phyloP scores from a whole-genome alignment of 2,113 vertebrate species.

The Forbesichthys papilliferus region DNA sequence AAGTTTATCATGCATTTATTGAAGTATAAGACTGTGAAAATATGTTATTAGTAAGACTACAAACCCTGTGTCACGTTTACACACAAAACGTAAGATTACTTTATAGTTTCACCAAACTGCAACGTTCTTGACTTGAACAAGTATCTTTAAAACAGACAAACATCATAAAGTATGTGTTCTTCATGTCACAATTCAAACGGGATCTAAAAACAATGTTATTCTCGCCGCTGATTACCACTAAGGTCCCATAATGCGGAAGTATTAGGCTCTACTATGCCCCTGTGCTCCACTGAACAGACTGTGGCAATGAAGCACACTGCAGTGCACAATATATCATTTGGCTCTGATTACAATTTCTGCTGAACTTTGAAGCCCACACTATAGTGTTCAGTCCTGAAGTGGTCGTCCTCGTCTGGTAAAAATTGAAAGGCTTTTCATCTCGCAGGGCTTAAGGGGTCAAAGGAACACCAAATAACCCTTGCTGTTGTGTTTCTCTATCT shows the following conservation, averaged over 20 bases:
- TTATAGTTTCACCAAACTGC: no score
- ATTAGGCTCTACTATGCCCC: no score
- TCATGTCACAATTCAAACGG: no score
- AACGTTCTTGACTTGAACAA: no score
- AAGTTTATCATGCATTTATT: neutral
- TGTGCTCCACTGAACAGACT: neutral
- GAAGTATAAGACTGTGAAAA: neutral
- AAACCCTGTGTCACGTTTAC: no score
- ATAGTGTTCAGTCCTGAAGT: constrained; percentile 66
- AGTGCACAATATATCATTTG: constrained; percentile 67
- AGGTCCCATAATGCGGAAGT: no score
- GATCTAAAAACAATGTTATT: no score
- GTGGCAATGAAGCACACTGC: constrained; percentile 30
- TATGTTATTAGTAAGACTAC: neutral
- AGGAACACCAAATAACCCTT: constrained; percentile 76
- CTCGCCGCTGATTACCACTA: no score
- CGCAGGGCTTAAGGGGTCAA: constrained; percentile 75
- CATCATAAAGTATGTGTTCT: no score
- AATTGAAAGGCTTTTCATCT: constrained; percentile 78
- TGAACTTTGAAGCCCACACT: constrained; percentile 70
- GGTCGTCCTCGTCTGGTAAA: constrained; percentile 72
- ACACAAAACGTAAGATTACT: no score
- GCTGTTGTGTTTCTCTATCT: constrained; percentile 63
- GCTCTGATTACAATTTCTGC: constrained; percentile 77
- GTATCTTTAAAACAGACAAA: no score